phyloP scores from a whole-genome alignment of 2,797 vertebrate species.

The Channa striata region DNA sequence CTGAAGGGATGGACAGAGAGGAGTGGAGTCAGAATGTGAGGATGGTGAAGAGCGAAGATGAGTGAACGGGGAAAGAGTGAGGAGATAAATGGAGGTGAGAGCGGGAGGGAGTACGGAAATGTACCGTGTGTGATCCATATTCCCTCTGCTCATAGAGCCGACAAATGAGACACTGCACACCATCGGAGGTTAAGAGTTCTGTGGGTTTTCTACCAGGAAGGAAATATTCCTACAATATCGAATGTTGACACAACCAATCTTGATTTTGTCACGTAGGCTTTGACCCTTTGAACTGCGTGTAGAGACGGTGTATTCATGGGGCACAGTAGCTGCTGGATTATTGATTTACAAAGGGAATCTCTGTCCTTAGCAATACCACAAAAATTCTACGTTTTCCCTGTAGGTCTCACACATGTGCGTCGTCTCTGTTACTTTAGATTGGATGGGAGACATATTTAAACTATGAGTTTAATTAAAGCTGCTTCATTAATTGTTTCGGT shows the following conservation, averaged over 20 bases:
- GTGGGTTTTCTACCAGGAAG: not conserved
- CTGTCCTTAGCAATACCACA: not conserved
- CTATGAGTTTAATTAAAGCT: too few relatives aligned
- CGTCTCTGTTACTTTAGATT: too few relatives aligned
- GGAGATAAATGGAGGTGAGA: not conserved
- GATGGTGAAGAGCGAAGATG: slow-evolving; percentile 14
- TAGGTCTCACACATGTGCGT: too few relatives aligned
- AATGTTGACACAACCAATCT: not conserved
- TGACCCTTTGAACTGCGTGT: not conserved
- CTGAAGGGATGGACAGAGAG: slow-evolving; percentile 11
- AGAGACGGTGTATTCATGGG: slow-evolving; percentile 4
- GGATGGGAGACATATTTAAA: too few relatives aligned
- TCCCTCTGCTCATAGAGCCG: not conserved
- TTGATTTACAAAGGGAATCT: not conserved
- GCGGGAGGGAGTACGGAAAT: not conserved
- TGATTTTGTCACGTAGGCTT: not conserved
- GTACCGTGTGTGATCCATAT: slow-evolving; percentile 20
- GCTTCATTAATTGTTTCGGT: too few relatives aligned
- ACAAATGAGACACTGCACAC: not conserved
- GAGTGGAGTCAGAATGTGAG: not conserved
- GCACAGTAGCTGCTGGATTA: not conserved
- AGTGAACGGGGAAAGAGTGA: slow-evolving; percentile 6
- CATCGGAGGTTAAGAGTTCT: slow-evolving; percentile 1
- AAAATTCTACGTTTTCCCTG: not conserved
- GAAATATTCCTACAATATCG: slow-evolving; percentile 5